phyloP scores from a whole-genome alignment of 2,797 vertebrate species.

The Agapornis canus region DNA sequence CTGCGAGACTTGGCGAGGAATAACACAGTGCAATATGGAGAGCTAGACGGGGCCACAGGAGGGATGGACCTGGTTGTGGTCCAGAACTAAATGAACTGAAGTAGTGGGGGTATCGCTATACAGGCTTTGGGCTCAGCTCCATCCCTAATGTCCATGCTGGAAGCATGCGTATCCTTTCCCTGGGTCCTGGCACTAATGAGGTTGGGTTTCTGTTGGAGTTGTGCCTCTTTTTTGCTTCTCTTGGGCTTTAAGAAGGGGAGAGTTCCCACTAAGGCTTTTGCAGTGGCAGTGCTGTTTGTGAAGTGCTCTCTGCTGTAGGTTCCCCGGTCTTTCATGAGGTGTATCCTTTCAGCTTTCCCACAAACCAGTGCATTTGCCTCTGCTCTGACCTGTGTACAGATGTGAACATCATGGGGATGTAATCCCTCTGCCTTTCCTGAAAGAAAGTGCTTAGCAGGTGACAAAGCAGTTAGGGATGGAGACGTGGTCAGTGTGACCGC shows the following conservation, averaged over 20 bases:
- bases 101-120: neutral
- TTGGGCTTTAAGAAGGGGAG: neutral
- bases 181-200: fast-evolving
- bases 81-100: neutral
- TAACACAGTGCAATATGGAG: neutral
- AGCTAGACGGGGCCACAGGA: neutral
- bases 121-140: neutral
- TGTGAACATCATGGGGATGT: fast-evolving
- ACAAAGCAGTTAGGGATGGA: neutral
- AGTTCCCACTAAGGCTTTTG: neutral
- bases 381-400: fast-evolving
- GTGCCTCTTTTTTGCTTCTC: fast-evolving
- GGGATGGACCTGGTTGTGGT: neutral
- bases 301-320: neutral
- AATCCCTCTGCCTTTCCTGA: neutral
- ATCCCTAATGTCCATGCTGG: neutral
- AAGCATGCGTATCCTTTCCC: neutral
- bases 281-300: neutral
- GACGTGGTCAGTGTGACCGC: fast-evolving
- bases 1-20: neutral
- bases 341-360: neutral
- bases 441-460: neutral
- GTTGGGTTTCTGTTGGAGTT: neutral
- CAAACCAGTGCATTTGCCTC: neutral
- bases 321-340: neutral